Conservation (phyloP, 2,888 invertebrate genomes). For the Tuberolachnus salignus region DNA sequence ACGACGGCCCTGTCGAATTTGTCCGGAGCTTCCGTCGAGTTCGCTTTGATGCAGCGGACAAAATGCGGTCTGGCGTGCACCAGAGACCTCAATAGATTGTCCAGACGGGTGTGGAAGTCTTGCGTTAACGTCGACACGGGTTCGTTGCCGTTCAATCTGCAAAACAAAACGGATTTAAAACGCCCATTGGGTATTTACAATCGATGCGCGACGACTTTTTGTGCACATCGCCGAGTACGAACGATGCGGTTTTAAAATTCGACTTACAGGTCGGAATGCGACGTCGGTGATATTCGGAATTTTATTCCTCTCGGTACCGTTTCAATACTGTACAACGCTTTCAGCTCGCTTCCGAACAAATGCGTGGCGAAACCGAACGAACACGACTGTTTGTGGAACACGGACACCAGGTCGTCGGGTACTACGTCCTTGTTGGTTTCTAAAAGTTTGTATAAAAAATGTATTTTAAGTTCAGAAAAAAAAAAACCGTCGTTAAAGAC, state of each 20-base stretch:
- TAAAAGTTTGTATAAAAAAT: constrained; percentile 60
- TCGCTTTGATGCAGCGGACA: constrained; percentile 89
- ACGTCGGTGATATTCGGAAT: constrained; percentile 88
- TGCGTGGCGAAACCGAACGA: constrained; percentile 97
- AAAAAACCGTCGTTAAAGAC: too few relatives aligned
- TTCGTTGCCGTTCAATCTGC: constrained; percentile 77
- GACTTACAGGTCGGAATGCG: constrained; percentile 74
- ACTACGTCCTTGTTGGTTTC: constrained; percentile 91
- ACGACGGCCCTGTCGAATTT: constrained; percentile 84
- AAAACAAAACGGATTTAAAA: constrained; percentile 57
- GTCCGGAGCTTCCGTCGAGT: constrained; percentile 79
- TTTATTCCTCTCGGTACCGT: constrained; percentile 78
- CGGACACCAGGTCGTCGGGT: constrained; percentile 88
- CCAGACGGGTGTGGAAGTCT: constrained; percentile 92
- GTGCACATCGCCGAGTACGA: too few relatives aligned
- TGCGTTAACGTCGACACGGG: constrained; percentile 89
- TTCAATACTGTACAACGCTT: constrained; percentile 77
- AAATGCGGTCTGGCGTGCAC: constrained; percentile 95
- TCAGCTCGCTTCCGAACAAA: constrained; percentile 90
- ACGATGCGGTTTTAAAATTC: too few relatives aligned
- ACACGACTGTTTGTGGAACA: constrained; percentile 90
- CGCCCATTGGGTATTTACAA: too few relatives aligned
- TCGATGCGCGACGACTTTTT: background rate
- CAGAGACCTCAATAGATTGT: constrained; percentile 87
- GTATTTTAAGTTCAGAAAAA: too few relatives aligned